These are phyloP conservation scores for Theonella swinhoei DNA, from an alignment of 37 sponge, comb jelly and placozoan species.

Conservation along the genomic window DNA sequence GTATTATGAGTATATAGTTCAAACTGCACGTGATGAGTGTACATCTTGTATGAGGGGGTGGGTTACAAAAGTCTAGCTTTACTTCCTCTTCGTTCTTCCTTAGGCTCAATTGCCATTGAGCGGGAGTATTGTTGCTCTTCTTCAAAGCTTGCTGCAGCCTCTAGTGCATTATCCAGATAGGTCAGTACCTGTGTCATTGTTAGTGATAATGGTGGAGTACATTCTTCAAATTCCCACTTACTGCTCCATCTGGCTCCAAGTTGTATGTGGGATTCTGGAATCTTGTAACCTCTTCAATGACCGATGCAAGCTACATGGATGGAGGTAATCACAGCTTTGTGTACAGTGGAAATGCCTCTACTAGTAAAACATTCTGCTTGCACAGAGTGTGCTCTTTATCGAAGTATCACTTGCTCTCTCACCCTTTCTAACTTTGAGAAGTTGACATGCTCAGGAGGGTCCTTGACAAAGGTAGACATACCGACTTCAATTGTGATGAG, in stretches of 20 bases:
- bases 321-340: no score
- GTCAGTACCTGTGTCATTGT: conserved; percentile 34
- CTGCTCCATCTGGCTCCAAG: conserved; percentile 47
- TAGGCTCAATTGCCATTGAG: conserved; percentile 54
- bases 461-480: conserved; percentile 67
- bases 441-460: conserved; percentile 73
- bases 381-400: no score
- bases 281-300: conserved; percentile 65
- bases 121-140: conserved; percentile 62
- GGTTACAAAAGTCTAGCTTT: neutral
- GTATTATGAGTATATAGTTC: neutral
- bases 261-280: conserved; percentile 60
- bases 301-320: conserved; percentile 50
- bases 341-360: no score
- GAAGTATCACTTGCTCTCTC: neutral
- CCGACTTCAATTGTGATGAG: conserved; percentile 69
- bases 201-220: neutral
- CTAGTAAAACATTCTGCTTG: no score
- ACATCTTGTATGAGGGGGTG: neutral
- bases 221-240: conserved; percentile 11
- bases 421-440: conserved; percentile 67
- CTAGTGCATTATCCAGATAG: conserved; percentile 45
- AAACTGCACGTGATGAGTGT: neutral
- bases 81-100: neutral
- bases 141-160: conserved; percentile 36